A percentile compares a stretch with the other conserved stretches of the same genome.
Conservation (phyloP, 2,888 invertebrate genomes). For the Eumacrocentrus americanus region DNA sequence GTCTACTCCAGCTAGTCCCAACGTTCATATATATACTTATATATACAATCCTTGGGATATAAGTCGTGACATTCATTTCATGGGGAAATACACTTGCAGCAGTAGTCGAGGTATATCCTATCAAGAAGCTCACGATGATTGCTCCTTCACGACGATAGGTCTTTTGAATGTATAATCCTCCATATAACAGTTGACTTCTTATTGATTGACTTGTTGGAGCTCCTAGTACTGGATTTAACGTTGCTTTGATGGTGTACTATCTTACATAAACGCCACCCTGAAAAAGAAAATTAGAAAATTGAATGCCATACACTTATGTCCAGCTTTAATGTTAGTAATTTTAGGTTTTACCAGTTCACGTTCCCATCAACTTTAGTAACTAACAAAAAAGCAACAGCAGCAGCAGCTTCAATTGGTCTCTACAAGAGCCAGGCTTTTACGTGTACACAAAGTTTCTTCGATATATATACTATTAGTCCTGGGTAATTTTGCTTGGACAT, state of each 20-base stretch:
- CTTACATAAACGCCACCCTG: neutral
- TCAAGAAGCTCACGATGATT: neutral
- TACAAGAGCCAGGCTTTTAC: neutral
- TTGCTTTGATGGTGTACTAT: too few species aligned
- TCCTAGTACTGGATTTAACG: too few species aligned
- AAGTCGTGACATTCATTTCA: too few species aligned
- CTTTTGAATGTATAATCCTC: neutral
- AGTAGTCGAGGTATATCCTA: neutral
- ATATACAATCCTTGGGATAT: too few species aligned
- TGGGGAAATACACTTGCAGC: neutral
- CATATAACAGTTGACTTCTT: neutral
- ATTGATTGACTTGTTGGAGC: constrained; percentile 12
- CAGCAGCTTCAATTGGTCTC: neutral
- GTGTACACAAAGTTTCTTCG: neutral
- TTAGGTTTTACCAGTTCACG: constrained; percentile 27
- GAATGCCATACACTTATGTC: constrained; percentile 40
- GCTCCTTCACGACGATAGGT: neutral
- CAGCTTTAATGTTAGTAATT: constrained; percentile 43
- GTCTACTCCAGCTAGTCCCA: too few species aligned
- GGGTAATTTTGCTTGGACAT: neutral
- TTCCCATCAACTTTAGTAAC: neutral
- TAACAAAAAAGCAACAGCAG: neutral
- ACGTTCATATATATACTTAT: too few species aligned
- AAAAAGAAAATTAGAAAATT: constrained; percentile 45
- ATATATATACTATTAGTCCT: neutral